Conservation (phyloP, 1,140 invertebrate genomes). For the Pachypeltis micranthus region DNA sequence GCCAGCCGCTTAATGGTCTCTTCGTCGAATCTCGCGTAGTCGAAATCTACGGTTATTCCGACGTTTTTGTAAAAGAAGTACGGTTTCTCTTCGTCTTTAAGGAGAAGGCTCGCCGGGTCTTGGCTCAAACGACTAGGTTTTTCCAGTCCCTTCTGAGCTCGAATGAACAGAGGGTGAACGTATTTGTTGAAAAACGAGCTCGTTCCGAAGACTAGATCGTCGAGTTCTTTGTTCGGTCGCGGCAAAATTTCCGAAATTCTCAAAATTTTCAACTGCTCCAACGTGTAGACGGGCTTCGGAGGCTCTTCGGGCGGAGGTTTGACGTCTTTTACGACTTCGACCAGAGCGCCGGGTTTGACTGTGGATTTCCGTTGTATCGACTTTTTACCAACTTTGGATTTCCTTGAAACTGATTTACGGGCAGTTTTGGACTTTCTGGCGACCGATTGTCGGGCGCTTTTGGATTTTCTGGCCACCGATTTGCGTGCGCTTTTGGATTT, state of each 20-base stretch:
- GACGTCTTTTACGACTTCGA: neutral
- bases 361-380: neutral
- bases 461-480: neutral
- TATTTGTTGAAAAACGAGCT: neutral
- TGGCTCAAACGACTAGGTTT: neutral
- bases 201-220: neutral
- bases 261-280: neutral
- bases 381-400: neutral
- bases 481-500: too few relatives aligned
- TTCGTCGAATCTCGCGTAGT: constrained; percentile 1
- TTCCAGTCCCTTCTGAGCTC: neutral
- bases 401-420: neutral
- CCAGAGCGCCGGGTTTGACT: neutral
- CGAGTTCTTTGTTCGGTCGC: constrained; percentile 1
- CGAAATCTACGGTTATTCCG: neutral
- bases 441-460: neutral
- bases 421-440: too few relatives aligned
- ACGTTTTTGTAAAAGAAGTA: constrained; percentile 1
- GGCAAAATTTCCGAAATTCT: constrained; percentile 9
- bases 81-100: neutral
- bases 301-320: neutral
- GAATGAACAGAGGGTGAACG: neutral
- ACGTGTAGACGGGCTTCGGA: neutral
- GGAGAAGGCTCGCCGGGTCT: neutral
- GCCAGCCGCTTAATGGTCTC: constrained; percentile 7